phyloP scores from a whole-genome alignment of 2,113 vertebrate genomes.

The Muscicapa adusta region DNA sequence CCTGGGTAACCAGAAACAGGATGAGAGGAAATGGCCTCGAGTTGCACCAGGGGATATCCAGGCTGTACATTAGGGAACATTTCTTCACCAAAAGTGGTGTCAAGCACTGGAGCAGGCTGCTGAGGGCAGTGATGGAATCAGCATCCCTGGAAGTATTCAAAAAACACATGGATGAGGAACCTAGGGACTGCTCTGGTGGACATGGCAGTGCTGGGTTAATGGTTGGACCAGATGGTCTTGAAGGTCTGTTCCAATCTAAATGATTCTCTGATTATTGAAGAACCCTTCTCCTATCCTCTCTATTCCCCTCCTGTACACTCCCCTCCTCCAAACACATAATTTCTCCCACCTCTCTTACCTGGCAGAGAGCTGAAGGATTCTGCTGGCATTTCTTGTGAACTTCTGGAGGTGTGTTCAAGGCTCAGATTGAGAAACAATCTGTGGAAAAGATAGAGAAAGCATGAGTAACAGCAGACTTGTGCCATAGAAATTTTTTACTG shows the following conservation, averaged over 20 bases:
- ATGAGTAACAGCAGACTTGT: not conserved
- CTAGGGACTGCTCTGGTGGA: not conserved
- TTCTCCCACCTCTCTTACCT: no score
- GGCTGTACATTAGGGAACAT: not conserved
- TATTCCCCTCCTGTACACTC: not conserved
- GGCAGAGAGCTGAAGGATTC: not conserved
- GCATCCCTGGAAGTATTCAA: not conserved
- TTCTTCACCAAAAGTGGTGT: not conserved
- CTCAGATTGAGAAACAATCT: not conserved
- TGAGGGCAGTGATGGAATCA: not conserved
- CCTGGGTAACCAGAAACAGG: accelerated
- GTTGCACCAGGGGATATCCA: not conserved
- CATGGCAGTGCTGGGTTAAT: not conserved
- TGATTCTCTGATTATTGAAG: not conserved
- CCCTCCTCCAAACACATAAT: not conserved
- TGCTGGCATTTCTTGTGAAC: not conserved
- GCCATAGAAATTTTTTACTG: not conserved
- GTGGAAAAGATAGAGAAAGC: not conserved
- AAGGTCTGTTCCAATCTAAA: not conserved
- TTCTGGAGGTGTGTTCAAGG: not conserved
- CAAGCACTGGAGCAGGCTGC: not conserved
- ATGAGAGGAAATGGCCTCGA: not conserved
- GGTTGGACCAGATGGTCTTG: no score
- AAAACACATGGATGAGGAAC: accelerated
- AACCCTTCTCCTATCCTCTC: not conserved